Percentiles rank a stretch among this genome's conserved stretches.
phyloP scores from a whole-genome alignment of 2,888 invertebrate species.

The Callinectes sapidus region DNA sequence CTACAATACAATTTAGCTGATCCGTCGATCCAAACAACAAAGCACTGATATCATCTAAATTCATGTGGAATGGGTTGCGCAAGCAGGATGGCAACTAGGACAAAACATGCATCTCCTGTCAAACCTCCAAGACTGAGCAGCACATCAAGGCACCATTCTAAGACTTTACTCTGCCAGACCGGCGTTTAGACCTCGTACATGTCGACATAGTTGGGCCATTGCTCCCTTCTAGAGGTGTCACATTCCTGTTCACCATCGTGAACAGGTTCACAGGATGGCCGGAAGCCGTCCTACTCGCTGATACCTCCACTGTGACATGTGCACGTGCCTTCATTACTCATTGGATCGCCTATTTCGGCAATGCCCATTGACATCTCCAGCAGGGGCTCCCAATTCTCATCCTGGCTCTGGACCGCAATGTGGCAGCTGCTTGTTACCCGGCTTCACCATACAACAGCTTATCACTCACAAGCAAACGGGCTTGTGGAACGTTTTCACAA shows the following conservation, averaged over 20 bases:
- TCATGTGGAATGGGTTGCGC: slow-evolving; percentile 74
- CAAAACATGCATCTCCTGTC: slow-evolving; percentile 64
- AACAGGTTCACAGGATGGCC: slow-evolving; percentile 73
- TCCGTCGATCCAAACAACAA: slow-evolving; percentile 61
- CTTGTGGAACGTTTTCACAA: neutral
- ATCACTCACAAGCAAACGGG: neutral
- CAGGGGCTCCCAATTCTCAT: slow-evolving; percentile 74
- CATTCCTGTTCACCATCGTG: slow-evolving; percentile 73
- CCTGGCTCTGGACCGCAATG: slow-evolving; percentile 47
- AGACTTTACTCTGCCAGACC: too few relatives aligned
- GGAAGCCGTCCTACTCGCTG: slow-evolving; percentile 75
- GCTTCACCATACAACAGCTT: neutral
- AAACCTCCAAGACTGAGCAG: slow-evolving; percentile 17
- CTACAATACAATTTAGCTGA: too few relatives aligned
- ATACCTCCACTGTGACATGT: slow-evolving; percentile 75
- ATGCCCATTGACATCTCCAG: slow-evolving; percentile 74
- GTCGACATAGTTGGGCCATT: neutral
- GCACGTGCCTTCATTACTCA: slow-evolving; percentile 74
- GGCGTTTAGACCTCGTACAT: neutral
- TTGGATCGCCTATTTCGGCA: slow-evolving; percentile 76
- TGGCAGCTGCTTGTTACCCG: neutral
- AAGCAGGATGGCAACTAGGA: slow-evolving; percentile 76
- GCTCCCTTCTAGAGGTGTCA: slow-evolving; percentile 73
- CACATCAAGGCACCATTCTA: neutral
- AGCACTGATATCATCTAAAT: slow-evolving; percentile 74